Percentiles rank a stretch among this genome's conserved stretches.
Evolutionary conservation across 2,888 invertebrate genomes (phyloP).

Genomic region (Balanococcus diminutus): DNA sequence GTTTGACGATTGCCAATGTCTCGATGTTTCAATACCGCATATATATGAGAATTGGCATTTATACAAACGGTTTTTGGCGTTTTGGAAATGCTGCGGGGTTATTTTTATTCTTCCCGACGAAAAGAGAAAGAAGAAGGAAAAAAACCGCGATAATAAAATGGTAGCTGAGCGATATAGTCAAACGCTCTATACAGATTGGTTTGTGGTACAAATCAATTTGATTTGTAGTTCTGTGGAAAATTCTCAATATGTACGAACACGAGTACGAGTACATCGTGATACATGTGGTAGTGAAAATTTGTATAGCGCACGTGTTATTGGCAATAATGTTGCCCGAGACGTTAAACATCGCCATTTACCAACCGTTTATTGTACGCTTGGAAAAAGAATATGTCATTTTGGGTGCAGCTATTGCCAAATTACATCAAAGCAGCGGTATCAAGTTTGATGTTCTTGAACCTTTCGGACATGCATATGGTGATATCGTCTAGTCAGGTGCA

Average conservation of each 20-base stretch:
- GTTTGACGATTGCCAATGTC: background rate
- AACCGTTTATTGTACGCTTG: background rate
- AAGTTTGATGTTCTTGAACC: background rate
- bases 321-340: background rate
- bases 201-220: background rate
- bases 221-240: background rate
- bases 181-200: background rate
- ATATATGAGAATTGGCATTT: constrained; percentile 8
- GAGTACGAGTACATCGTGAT: background rate
- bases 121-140: background rate
- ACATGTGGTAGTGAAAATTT: background rate
- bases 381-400: background rate
- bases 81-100: background rate
- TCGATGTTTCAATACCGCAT: constrained; percentile 2
- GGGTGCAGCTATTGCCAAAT: background rate
- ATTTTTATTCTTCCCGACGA: too few relatives aligned
- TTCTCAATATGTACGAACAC: background rate
- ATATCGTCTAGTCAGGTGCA: background rate
- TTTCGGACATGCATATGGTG: background rate
- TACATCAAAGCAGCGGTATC: background rate
- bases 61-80: constrained; percentile 1
- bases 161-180: too few relatives aligned
- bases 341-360: constrained; percentile 12
- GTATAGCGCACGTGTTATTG: constrained; percentile 20
- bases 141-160: background rate